Conservation (phyloP, 2,888 invertebrate species). For the Pachydiplax longipennis region DNA sequence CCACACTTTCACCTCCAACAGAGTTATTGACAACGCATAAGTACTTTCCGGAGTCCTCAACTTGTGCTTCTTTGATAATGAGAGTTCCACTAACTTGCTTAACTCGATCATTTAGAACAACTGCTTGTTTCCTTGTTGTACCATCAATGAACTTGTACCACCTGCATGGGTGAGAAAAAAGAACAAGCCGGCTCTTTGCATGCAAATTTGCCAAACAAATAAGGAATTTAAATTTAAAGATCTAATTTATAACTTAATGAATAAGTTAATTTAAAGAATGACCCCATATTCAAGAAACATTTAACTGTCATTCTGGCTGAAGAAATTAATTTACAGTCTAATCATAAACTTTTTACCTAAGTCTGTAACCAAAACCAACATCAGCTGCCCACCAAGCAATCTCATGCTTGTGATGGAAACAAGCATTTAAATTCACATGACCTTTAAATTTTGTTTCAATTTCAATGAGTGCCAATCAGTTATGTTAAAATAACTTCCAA, state of each 20-base stretch:
- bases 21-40: slow-evolving; percentile 94
- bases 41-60: slow-evolving; percentile 94
- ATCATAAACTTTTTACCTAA: neutral
- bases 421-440: slow-evolving; percentile 11
- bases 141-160: slow-evolving; percentile 95
- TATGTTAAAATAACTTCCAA: neutral
- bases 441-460: neutral
- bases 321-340: neutral
- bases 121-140: slow-evolving; percentile 84
- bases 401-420: neutral
- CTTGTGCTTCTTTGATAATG: slow-evolving; percentile 88
- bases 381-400: neutral
- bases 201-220: slow-evolving; percentile 14
- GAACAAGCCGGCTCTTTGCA: slow-evolving; percentile 35
- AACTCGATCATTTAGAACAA: slow-evolving; percentile 86
- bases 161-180: slow-evolving; percentile 69
- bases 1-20: slow-evolving; percentile 89
- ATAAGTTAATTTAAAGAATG: too few species aligned
- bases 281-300: too few species aligned
- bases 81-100: slow-evolving; percentile 93
- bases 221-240: neutral
- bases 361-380: slow-evolving; percentile 28
- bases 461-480: neutral
- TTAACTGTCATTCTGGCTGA: neutral
- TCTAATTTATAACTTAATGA: too few species aligned